Conservation (phyloP, 2,797 vertebrate species). For the Eremophila alpestris region DNA sequence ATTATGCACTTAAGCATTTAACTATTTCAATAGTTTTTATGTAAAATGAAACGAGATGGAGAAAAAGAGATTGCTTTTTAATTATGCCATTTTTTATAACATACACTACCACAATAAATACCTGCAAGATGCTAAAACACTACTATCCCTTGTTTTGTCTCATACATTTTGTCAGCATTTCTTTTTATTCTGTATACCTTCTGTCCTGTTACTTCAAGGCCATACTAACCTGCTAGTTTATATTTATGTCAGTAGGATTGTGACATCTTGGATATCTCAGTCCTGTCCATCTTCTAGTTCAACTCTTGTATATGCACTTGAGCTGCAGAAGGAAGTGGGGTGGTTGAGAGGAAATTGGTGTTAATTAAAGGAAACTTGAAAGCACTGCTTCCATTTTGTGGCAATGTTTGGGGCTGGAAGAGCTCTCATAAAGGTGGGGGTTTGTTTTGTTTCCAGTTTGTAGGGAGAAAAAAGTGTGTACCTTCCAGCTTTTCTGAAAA, state of each 20-base stretch:
- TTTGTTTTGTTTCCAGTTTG: background rate
- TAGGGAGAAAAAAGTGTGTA: background rate
- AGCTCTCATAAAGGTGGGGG: background rate
- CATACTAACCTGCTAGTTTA: background rate
- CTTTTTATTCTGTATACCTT: background rate
- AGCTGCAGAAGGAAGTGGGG: background rate
- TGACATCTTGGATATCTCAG: background rate
- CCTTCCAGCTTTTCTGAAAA: background rate
- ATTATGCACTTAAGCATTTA: background rate
- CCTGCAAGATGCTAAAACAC: background rate
- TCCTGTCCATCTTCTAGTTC: background rate
- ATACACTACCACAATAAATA: background rate
- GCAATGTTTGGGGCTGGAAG: background rate
- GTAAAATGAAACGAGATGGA: background rate
- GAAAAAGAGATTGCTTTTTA: background rate
- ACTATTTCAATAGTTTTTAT: background rate
- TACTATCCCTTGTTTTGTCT: background rate
- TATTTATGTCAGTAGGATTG: background rate
- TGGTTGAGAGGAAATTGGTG: background rate
- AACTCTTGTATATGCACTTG: background rate
- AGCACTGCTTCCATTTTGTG: background rate
- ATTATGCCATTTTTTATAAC: background rate
- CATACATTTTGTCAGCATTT: background rate
- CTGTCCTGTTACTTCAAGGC: background rate
- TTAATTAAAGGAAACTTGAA: background rate